Conservation (phyloP, 2,113 vertebrate genomes). For the Chiloscyllium plagiosum region DNA sequence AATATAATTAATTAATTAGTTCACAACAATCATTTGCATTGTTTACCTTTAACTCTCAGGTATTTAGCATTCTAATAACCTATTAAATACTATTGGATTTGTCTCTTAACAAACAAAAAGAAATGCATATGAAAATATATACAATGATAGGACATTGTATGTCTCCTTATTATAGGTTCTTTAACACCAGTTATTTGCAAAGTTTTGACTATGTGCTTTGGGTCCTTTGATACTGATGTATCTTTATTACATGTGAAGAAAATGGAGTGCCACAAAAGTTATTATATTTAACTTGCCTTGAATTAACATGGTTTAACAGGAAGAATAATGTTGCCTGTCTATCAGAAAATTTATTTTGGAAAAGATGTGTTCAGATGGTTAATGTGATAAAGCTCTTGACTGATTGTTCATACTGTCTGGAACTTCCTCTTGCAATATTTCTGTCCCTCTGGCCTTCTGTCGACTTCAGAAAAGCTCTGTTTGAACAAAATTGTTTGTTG, state of each 20-base stretch:
- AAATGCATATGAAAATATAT: too few relatives aligned
- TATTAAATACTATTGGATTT: too few relatives aligned
- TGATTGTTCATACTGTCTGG: not conserved
- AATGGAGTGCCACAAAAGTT: not conserved
- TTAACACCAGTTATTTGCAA: not conserved
- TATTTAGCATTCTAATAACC: too few relatives aligned
- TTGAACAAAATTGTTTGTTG: not conserved
- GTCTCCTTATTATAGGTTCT: too few relatives aligned
- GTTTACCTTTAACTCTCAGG: too few relatives aligned
- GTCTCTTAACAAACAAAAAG: too few relatives aligned
- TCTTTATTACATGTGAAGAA: not conserved
- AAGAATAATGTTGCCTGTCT: not conserved
- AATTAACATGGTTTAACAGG: not conserved
- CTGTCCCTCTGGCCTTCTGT: not conserved
- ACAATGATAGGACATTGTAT: too few relatives aligned
- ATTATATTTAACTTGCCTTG: not conserved
- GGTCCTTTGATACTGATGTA: not conserved
- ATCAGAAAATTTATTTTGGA: not conserved
- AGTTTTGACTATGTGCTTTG: not conserved
- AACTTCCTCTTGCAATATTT: not conserved
- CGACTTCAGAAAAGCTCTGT: not conserved
- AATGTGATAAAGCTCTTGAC: not conserved
- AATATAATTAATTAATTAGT: too few relatives aligned
- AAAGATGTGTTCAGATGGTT: not conserved
- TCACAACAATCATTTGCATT: too few relatives aligned